Conservation (phyloP, 2,888 invertebrate genomes). For the Drosophila colorata region DNA sequence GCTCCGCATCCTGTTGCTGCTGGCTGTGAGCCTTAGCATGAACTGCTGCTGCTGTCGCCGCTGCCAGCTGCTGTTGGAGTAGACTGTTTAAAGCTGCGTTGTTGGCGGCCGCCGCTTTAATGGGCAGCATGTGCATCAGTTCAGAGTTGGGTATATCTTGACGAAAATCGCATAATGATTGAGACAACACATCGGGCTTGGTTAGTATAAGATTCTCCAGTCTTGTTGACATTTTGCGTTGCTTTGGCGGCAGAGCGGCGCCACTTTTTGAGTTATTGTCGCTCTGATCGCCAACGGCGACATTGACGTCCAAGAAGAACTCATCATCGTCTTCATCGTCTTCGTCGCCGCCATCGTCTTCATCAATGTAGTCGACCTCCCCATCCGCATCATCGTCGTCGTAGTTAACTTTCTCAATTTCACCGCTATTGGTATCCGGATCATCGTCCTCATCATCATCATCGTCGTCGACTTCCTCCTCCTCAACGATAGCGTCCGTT, state of each 20-base stretch:
- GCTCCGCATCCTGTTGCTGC: constrained; percentile 51
- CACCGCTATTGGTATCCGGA: constrained; percentile 78
- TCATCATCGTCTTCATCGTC: constrained; percentile 75
- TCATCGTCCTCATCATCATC: constrained; percentile 73
- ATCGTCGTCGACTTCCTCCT: constrained; percentile 70
- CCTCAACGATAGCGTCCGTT: constrained; percentile 58
- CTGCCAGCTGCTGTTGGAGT: constrained; percentile 81
- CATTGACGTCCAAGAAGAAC: constrained; percentile 70
- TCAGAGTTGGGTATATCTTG: constrained; percentile 83
- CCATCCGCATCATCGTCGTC: constrained; percentile 66
- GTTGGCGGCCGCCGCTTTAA: constrained; percentile 75
- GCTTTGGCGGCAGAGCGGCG: constrained; percentile 66
- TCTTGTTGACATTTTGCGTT: constrained; percentile 79
- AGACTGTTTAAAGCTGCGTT: constrained; percentile 76
- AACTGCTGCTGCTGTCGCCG: constrained; percentile 72
- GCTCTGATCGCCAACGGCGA: constrained; percentile 54
- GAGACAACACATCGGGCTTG: constrained; percentile 82
- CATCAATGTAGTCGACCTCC: constrained; percentile 79
- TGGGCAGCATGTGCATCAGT: constrained; percentile 83
- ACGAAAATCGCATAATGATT: constrained; percentile 84
- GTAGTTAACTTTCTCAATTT: constrained; percentile 72
- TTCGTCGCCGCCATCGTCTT: constrained; percentile 76
- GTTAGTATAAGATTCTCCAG: constrained; percentile 83
- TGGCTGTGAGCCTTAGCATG: constrained; percentile 67
- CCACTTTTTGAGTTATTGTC: constrained; percentile 55